Base-by-base conservation (phyloP, 2,797 vertebrate genomes). In the Anomalospiza imberbis region DNA sequence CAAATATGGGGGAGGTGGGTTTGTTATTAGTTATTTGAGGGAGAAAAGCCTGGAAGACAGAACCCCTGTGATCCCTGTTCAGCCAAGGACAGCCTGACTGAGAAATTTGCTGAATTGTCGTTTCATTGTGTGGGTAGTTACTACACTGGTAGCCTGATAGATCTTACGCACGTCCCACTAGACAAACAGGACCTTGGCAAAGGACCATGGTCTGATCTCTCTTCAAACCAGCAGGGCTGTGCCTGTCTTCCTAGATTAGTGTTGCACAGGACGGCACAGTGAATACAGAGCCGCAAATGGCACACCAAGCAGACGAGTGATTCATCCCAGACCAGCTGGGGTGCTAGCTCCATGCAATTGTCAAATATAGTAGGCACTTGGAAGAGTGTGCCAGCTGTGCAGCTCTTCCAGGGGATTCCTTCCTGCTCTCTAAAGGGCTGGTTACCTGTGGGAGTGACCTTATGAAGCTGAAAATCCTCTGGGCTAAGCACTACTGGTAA, bases 181-280 rank as follows among this genome's bases (percentile, higher is more conserved):
- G 71, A 57, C 54, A 85, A 94, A 82, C 47, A 75, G 26, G 12
- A 7, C 55, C 58, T 83, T 92, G 84, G 73, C 73, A 70, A 29
- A 80, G 44, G 29, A 47, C 9, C 5, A 1, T n/a, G 29, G 28
- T 21, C 31, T 66, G 40, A 3, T 42, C 50, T 70, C 34, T 47
- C 63, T 53, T 65, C 63, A 44, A 19, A 13, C 32, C 54, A 50
- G 20, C 36, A 29, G 42, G 31, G 42, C 71, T 57, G 13, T 67
- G 17, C 42, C 54, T 83, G 34, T 44, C 22, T 68, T 45, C 57
- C 74, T 71, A 7, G 18, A 18, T 28, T 38, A 53, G 28, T 8
- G 19, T 38, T 58, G 17, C 29, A 22, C 25, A 62, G 31, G 26
- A 17, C 34, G 66, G n/a, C 38, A 42, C 12, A 53, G 20, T 0